Evolutionary conservation across 2,888 invertebrate genomes (phyloP), one percentile per base, ranked within the genome.

Genomic region (Melipona bicolor): DNA sequence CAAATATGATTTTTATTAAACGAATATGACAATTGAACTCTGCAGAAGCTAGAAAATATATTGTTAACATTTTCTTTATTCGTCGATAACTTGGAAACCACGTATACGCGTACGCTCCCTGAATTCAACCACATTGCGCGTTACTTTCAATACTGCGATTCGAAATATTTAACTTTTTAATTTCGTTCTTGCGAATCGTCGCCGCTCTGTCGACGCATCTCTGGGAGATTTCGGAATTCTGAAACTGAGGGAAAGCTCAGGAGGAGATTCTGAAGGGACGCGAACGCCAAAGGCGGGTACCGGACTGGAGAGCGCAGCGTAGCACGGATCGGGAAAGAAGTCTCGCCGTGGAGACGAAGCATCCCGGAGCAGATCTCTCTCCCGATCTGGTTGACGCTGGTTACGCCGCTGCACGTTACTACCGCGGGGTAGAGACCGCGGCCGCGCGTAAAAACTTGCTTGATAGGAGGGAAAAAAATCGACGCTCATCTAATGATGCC

Each of bases 371-470:
- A 36, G 73, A 73, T 79, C 56, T 61, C 71, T 73, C 54, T 50
- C 32, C 52, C 75, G 81, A 81, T 81, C 81, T 67, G 71, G 69
- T 27, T 43, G 76, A 56, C 68, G 70, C 71, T 64, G 71, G 56
- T 70, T 75, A 72, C 72, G 68, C 75, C 52, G 78, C 24, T 27
- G 64, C 56, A 83, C 76, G 75, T 64, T 82, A 36, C 43, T 68
- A 64, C 56, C 74, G 59, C 32, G 80, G 70, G 83, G 81, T 65
- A 76, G 65, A 59, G 36, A 5, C 50, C 59, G 21, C 50, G 72
- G 59, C 13, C 62, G 56, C 43, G 82, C 11, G 43, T 84, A 84
- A 84, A 82, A 84, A 84, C 82, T 84, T 84, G 84, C 75, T 36
- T 50, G 67, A 67, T 76, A 56, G 72, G 52, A 52, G 43, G n/a